Percentiles rank a stretch among this genome's conserved stretches.
phyloP scores from a whole-genome alignment of 2,113 vertebrate genomes.

The Sclerurus mexicanus region DNA sequence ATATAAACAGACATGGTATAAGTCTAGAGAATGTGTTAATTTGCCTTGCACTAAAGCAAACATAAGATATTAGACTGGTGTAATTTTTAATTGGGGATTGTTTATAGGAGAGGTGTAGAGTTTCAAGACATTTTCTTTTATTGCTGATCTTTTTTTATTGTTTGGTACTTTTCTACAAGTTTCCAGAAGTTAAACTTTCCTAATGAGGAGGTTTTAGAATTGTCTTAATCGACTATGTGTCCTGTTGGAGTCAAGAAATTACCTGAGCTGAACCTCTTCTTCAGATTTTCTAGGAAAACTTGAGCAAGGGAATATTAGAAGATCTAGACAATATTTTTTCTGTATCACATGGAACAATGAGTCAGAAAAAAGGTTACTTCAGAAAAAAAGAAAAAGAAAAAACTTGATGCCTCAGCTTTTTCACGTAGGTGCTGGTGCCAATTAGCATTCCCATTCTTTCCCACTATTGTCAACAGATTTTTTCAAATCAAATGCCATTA shows the following conservation, averaged over 20 bases:
- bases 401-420: background rate
- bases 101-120: background rate
- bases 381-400: background rate
- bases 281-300: background rate
- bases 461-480: background rate
- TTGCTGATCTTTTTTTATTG: background rate
- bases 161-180: background rate
- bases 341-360: background rate
- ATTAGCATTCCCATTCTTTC: background rate
- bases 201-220: background rate
- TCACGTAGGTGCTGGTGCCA: background rate
- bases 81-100: background rate
- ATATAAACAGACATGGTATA: background rate
- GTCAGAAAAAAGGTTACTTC: background rate
- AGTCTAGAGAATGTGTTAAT: background rate
- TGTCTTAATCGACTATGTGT: background rate
- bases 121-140: background rate
- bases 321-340: background rate
- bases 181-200: background rate
- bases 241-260: background rate
- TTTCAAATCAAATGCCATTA: background rate
- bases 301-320: background rate
- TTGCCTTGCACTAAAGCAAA: background rate
- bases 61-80: background rate
- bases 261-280: background rate